Evolutionary conservation across 2,888 invertebrate genomes (phyloP).

Genomic region (Drosophila prostipennis): DNA sequence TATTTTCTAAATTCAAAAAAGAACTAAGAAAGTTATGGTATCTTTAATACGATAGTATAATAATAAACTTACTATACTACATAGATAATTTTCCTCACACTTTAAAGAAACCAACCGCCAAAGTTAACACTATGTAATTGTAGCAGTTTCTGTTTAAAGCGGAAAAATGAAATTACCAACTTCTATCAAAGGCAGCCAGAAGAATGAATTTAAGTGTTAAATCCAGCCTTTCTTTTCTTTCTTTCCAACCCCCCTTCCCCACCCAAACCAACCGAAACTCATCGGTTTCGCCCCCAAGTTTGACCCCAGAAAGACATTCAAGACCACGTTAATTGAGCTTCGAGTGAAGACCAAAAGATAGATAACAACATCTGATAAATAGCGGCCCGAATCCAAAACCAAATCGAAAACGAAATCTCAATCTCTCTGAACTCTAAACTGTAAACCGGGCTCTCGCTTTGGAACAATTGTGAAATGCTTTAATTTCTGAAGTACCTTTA

Average conservation of each 20-base stretch:
- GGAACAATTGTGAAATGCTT: slow-evolving; percentile 79
- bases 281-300: slow-evolving; percentile 38
- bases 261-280: slow-evolving; percentile 12
- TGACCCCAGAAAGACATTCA: slow-evolving; percentile 54
- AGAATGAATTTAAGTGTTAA: slow-evolving; percentile 9
- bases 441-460: slow-evolving; percentile 26
- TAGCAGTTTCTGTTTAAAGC: background rate
- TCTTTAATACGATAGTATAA: too few relatives aligned
- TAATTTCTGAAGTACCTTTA: slow-evolving; percentile 80
- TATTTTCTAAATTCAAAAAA: too few relatives aligned
- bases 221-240: slow-evolving; percentile 15
- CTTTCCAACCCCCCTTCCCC: background rate
- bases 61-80: too few relatives aligned
- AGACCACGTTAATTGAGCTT: slow-evolving; percentile 69
- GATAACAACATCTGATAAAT: slow-evolving; percentile 78
- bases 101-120: background rate
- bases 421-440: slow-evolving; percentile 49
- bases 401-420: slow-evolving; percentile 65
- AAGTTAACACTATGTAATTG: slow-evolving; percentile 2
- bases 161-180: slow-evolving; percentile 23
- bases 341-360: slow-evolving; percentile 44
- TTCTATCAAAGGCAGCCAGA: slow-evolving; percentile 4
- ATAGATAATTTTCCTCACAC: too few relatives aligned
- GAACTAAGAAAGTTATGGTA: too few relatives aligned
- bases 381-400: slow-evolving; percentile 76